These are phyloP conservation scores for Epinotia demarniana DNA, from an alignment of 2,888 invertebrate genomes.

Conservation along the genomic window DNA sequence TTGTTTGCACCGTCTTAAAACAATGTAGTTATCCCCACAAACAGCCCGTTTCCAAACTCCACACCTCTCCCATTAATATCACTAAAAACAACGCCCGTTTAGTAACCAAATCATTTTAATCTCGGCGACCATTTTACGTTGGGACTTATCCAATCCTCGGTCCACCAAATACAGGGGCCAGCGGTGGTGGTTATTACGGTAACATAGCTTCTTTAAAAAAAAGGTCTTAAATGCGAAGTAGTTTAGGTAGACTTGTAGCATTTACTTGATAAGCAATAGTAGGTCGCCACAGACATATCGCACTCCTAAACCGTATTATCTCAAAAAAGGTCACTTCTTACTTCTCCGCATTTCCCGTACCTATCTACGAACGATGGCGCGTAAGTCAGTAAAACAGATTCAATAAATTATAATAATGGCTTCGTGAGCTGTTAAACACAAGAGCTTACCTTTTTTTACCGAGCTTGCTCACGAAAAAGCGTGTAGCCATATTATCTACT, in stretches of 20 bases:
- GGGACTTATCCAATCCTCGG: neutral
- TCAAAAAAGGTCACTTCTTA: too few relatives aligned
- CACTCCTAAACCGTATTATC: neutral
- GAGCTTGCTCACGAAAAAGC: too few relatives aligned
- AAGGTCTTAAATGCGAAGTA: neutral
- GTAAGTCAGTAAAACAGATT: too few relatives aligned
- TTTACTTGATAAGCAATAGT: neutral
- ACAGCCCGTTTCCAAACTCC: neutral
- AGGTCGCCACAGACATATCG: neutral
- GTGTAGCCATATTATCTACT: too few relatives aligned
- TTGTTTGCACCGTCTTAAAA: too few relatives aligned
- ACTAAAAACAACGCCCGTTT: constrained; percentile 28
- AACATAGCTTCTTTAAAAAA: neutral
- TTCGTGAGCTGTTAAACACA: too few relatives aligned
- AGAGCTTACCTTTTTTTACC: too few relatives aligned
- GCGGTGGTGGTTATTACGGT: neutral
- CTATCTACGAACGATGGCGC: too few relatives aligned
- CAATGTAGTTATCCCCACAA: neutral
- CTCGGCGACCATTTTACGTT: neutral
- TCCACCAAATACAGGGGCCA: neutral
- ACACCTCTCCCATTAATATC: constrained; percentile 30
- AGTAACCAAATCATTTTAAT: constrained; percentile 37
- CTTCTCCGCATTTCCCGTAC: too few relatives aligned
- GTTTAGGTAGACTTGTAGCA: neutral
- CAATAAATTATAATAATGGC: too few relatives aligned